Base-by-base conservation (phyloP, 2,888 invertebrate species). In the Sericinus montela region DNA sequence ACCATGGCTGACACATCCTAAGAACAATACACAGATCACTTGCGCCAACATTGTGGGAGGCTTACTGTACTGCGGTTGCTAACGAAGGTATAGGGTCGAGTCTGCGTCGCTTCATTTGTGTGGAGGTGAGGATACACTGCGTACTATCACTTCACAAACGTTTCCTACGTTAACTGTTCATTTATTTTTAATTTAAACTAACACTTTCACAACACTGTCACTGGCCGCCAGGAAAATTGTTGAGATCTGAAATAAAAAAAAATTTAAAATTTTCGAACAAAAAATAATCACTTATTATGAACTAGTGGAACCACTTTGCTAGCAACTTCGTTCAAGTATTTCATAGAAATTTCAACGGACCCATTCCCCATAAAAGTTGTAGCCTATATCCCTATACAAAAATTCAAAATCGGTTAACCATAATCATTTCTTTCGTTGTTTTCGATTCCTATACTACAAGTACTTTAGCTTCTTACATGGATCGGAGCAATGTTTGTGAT, bases 31-130 rank as follows among this genome's bases (percentile, higher is more conserved):
- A 75, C 75, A 75, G 54, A 58, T 54, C 35, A 51, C 56, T 50
- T 52, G 58, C 30, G 55, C 54, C 53, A 66, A 65, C 80, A 83
- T 83, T 62, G 57, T 76, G 53, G 59, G 50, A 35, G 36, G 55
- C 52, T 67, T 77, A 81, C 72, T 76, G 72, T 57, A 70, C 66
- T 51, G 64, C 64, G 53, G 69, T 42, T 9, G 35, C 34, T 28
- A 14, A 58, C 46, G 60, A 56, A 46, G 55, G 55, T 16, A 53
- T 54, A 54, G 54, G 49, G 62, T 69, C 64, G 53, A 58, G 60
- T 71, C 71, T 74, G 54, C 73, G 81, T 58, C 85, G 86, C 86
- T 73, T 83, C 85, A 86, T 86, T 83, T 71, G 82, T 77, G 62
- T 65, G 25, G 60, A 57, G 35, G 16, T 38, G 32, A 23, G 42